Base-by-base conservation (phyloP, 1,140 invertebrate species). In the Oreohelix idahoensis region DNA sequence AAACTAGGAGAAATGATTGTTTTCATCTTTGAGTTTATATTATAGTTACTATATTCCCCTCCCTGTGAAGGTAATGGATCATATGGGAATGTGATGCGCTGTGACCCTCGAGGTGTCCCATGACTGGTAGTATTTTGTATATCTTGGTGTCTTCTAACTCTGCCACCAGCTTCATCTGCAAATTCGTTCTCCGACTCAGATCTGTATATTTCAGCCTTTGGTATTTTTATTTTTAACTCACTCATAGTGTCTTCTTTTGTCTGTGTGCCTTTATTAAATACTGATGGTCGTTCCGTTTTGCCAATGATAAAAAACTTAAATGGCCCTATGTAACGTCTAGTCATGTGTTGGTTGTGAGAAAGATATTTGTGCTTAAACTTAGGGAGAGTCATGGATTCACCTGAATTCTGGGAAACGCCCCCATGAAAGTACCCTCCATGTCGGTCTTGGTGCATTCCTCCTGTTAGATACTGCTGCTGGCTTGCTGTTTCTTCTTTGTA, bases 1-100 rank as follows among this genome's bases (percentile, higher is more conserved):
- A 89, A 90, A 74, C 87, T 89, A 35, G 89, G 88, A 15, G 88
- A 89, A 38, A 89, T 88, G 51, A 89, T 84, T n/a, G 88, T 86
- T 53, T 84, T 83, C 42, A 82, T 36, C 70, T 82, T 82, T 4
- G 80, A 58, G n/a, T 75, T 74, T 58, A 49, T 58, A 32, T 82
- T 73, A 32, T 36, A 82, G 70, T 82, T 71, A 29, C 29, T 26
- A 45, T 74, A 82, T 1, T 81, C 69, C 32, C 39, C 69, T 32
- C 45, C 45, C 8, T 49, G 42, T 71, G 66, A 63, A 58, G 80
- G 80, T 32, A 74, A 29, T 29, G 80, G 80, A 32, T 82, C 80
- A 75, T 82, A 82, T 74, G 80, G 80, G 39, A 82, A 82, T 58
- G 80, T 82, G 1, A 82, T 82, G n/a, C 80, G 80, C 23, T 66